phyloP scores from a whole-genome alignment of 1,140 invertebrate species.

The Tetramorium simillimum region DNA sequence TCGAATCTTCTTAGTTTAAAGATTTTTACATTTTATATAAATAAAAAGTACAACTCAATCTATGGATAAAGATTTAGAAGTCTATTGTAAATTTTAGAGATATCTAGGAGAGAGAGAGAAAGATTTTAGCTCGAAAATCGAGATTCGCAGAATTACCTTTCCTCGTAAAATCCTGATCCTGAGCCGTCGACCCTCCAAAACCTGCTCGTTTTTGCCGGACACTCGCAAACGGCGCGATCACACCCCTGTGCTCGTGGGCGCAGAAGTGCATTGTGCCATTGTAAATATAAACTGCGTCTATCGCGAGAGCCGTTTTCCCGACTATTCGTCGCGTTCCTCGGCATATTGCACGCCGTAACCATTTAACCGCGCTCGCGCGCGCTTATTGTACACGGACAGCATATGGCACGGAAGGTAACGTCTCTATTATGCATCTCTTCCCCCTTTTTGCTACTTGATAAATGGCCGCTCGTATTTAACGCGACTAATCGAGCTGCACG shows the following conservation, averaged over 20 bases:
- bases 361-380: slow-evolving; percentile 75
- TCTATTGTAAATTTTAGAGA: neutral
- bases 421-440: slow-evolving; percentile 76
- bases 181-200: slow-evolving; percentile 58
- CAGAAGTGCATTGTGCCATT: slow-evolving; percentile 80
- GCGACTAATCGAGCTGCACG: slow-evolving; percentile 73
- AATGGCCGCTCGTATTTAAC: slow-evolving; percentile 77
- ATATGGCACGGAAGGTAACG: slow-evolving; percentile 80
- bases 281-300: slow-evolving; percentile 78
- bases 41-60: neutral
- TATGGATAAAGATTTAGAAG: neutral
- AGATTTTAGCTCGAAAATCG: neutral
- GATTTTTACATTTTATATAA: neutral
- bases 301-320: slow-evolving; percentile 71
- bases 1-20: neutral
- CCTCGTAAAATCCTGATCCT: slow-evolving; percentile 12
- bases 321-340: slow-evolving; percentile 75
- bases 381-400: slow-evolving; percentile 75
- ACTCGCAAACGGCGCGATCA: slow-evolving; percentile 69
- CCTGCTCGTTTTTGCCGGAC: slow-evolving; percentile 63
- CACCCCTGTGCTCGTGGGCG: slow-evolving; percentile 62
- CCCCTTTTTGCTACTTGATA: slow-evolving; percentile 70
- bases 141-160: neutral
- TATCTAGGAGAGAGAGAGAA: neutral
- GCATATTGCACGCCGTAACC: slow-evolving; percentile 72